A percentile compares a stretch with the other conserved stretches of the same genome.
phyloP scores from a whole-genome alignment of 2,888 invertebrate species.

The Andrena chrysosceles region DNA sequence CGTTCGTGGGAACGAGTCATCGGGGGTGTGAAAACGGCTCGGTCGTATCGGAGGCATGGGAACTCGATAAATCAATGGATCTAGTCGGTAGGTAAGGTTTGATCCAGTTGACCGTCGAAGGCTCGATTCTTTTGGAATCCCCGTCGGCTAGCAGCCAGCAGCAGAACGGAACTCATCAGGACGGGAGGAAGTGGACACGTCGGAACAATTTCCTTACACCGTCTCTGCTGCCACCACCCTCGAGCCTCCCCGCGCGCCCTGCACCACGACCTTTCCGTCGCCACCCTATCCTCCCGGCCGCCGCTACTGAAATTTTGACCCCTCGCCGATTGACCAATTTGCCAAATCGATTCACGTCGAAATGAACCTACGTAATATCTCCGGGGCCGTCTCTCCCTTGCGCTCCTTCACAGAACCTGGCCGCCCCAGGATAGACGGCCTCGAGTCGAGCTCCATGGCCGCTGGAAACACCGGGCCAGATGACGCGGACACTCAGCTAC shows the following conservation, averaged over 20 bases:
- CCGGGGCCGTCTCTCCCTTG: slow-evolving; percentile 45
- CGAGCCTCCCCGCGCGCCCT: background rate
- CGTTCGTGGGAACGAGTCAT: background rate
- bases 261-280: slow-evolving; percentile 55
- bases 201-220: slow-evolving; percentile 84
- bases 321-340: slow-evolving; percentile 84
- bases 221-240: slow-evolving; percentile 58
- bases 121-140: slow-evolving; percentile 36
- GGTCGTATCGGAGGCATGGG: background rate
- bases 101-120: slow-evolving; percentile 46
- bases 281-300: slow-evolving; percentile 68
- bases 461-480: background rate
- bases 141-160: slow-evolving; percentile 61
- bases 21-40: background rate
- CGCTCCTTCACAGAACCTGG: slow-evolving; percentile 54
- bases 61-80: slow-evolving; percentile 27
- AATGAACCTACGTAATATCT: slow-evolving; percentile 77
- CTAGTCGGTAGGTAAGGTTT: slow-evolving; percentile 56
- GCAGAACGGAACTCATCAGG: slow-evolving; percentile 84
- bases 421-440: slow-evolving; percentile 3
- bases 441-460: background rate
- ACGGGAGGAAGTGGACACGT: slow-evolving; percentile 84
- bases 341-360: slow-evolving; percentile 80
- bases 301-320: slow-evolving; percentile 75
- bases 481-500: background rate